phyloP scores from a whole-genome alignment of 2,797 vertebrate species.

The Yasuhikotakia modesta region DNA sequence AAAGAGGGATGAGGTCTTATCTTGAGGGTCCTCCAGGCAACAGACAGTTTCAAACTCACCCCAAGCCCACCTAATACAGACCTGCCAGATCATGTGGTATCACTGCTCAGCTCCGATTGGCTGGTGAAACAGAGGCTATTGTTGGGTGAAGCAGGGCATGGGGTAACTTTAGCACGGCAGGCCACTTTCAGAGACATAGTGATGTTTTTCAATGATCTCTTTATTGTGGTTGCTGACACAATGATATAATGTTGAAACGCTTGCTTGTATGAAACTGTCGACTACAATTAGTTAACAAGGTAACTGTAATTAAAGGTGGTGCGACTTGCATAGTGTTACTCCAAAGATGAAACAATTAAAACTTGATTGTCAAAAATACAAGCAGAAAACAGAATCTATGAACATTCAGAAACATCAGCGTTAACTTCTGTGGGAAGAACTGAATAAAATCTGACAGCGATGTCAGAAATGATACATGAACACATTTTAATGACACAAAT shows the following conservation, averaged over 20 bases:
- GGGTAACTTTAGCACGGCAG: constrained; percentile 36
- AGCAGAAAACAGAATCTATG: constrained; percentile 69
- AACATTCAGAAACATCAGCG: constrained; percentile 63
- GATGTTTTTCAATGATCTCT: constrained; percentile 78
- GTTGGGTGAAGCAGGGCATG: constrained; percentile 69
- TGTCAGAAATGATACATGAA: constrained; percentile 17
- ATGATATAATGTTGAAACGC: constrained; percentile 85
- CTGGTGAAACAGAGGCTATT: constrained; percentile 68
- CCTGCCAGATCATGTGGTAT: constrained; percentile 66
- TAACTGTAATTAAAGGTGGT: constrained; percentile 75
- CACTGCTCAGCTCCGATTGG: constrained; percentile 66
- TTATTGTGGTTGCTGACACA: constrained; percentile 94
- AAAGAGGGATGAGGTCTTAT: constrained; percentile 58
- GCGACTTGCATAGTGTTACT: constrained; percentile 76
- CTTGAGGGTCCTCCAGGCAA: constrained; percentile 61
- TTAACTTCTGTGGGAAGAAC: constrained; percentile 29
- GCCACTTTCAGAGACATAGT: constrained; percentile 34
- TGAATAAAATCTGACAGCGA: constrained; percentile 23
- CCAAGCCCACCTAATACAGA: constrained; percentile 68
- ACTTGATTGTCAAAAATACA: constrained; percentile 63
- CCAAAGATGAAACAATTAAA: constrained; percentile 65
- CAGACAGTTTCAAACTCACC: constrained; percentile 65
- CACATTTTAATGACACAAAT: not conserved
- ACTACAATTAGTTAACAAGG: constrained; percentile 76
- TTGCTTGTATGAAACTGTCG: constrained; percentile 78